Conservation (phyloP, 2,888 invertebrate species). For the Graphium colonna region DNA sequence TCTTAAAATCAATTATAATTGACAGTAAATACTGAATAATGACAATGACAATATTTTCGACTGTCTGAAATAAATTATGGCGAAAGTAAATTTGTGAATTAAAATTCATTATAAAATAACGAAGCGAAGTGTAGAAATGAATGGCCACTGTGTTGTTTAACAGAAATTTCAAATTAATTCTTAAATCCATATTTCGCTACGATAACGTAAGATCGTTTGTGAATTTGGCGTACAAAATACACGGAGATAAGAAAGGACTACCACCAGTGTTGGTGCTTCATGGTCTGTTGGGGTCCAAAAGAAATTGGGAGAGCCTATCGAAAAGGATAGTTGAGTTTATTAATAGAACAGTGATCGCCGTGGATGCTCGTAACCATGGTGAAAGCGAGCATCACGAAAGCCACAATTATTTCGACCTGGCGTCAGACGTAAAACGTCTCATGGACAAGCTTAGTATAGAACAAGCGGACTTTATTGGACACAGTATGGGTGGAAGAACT, state of each 20-base stretch:
- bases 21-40: too few species aligned
- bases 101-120: too few species aligned
- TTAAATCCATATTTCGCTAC: neutral
- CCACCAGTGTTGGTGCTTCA: conserved; percentile 90
- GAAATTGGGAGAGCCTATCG: conserved; percentile 91
- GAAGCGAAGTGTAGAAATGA: conserved; percentile 26
- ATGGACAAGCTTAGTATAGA: conserved; percentile 77
- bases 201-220: conserved; percentile 32
- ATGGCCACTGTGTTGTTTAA: conserved; percentile 34
- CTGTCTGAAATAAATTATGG: too few species aligned
- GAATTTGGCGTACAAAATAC: conserved; percentile 39
- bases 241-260: conserved; percentile 38
- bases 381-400: conserved; percentile 88
- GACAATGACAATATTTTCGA: too few species aligned
- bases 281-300: conserved; percentile 92
- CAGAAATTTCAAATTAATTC: neutral
- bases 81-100: too few species aligned
- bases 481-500: conserved; percentile 96
- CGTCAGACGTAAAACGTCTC: conserved; percentile 83
- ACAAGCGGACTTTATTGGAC: conserved; percentile 86
- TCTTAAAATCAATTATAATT: too few species aligned
- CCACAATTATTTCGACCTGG: conserved; percentile 86
- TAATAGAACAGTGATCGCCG: conserved; percentile 83
- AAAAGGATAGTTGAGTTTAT: conserved; percentile 82
- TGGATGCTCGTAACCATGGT: conserved; percentile 96